These are phyloP conservation scores for Eptatretus atami DNA, from an alignment of 2,797 vertebrate genomes.

Conservation along the genomic window DNA sequence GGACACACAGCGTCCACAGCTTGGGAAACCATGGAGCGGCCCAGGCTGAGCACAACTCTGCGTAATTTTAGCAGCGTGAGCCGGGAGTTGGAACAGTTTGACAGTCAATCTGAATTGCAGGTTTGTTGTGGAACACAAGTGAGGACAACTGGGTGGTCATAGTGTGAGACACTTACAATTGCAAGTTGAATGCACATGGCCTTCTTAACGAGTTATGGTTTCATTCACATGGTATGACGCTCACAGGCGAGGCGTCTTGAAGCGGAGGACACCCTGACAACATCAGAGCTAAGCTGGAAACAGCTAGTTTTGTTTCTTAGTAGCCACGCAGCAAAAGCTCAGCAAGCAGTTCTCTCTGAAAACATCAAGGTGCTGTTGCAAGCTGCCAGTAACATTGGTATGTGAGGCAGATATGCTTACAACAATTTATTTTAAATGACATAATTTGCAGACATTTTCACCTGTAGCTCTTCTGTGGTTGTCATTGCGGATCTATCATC, in stretches of 20 bases:
- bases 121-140: too few relatives aligned
- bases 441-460: neutral
- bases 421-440: neutral
- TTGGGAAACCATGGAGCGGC: too few relatives aligned
- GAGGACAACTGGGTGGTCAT: too few relatives aligned
- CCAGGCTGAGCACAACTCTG: too few relatives aligned
- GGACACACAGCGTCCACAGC: too few relatives aligned
- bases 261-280: conserved; percentile 8
- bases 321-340: conserved; percentile 33
- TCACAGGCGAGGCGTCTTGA: neutral
- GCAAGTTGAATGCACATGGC: too few relatives aligned
- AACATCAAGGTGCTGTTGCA: conserved; percentile 47
- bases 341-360: conserved; percentile 25
- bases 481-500: neutral
- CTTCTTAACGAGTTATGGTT: too few relatives aligned
- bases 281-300: conserved; percentile 48
- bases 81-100: too few relatives aligned
- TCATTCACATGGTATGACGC: neutral
- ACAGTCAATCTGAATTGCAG: too few relatives aligned
- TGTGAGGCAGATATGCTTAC: conserved; percentile 8
- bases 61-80: too few relatives aligned
- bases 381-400: conserved; percentile 74
- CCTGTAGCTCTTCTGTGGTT: conserved; percentile 8
- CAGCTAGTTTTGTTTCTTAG: conserved; percentile 50
- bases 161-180: too few relatives aligned